Evolutionary conservation across 1,140 invertebrate species (phyloP).

Genomic region (Portunus trituberculatus): DNA sequence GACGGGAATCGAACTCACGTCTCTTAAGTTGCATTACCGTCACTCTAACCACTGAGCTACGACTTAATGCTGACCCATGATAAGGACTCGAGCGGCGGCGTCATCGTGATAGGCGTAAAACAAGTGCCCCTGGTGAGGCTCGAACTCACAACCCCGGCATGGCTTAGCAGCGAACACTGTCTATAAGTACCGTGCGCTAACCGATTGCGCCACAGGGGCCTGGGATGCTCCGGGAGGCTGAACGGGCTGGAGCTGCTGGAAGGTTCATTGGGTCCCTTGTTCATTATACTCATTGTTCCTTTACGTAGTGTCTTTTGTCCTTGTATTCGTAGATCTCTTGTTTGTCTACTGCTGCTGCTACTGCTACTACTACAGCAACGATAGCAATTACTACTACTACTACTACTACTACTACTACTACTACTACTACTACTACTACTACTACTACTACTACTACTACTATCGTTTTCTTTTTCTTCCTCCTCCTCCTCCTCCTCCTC

Average conservation of each 20-base stretch:
- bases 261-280: too few relatives aligned
- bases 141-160: constrained; percentile 69
- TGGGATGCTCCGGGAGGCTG: neutral
- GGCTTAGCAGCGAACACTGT: constrained; percentile 64
- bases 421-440: too few relatives aligned
- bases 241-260: neutral
- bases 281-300: too few relatives aligned
- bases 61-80: neutral
- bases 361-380: too few relatives aligned
- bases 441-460: neutral
- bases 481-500: neutral
- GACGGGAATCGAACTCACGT: neutral
- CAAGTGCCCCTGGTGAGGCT: constrained; percentile 60
- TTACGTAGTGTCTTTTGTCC: too few relatives aligned
- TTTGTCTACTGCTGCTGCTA: neutral
- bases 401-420: too few relatives aligned
- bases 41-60: neutral
- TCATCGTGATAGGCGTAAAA: neutral
- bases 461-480: neutral
- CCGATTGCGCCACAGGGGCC: constrained; percentile 65
- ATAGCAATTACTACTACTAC: too few relatives aligned
- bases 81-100: too few relatives aligned
- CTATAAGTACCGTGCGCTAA: constrained; percentile 65
- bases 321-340: too few relatives aligned
- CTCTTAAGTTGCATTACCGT: neutral